phyloP scores from a whole-genome alignment of 37 sponge, comb jelly and placozoan genomes.

The Amphimedon queenslandica region DNA sequence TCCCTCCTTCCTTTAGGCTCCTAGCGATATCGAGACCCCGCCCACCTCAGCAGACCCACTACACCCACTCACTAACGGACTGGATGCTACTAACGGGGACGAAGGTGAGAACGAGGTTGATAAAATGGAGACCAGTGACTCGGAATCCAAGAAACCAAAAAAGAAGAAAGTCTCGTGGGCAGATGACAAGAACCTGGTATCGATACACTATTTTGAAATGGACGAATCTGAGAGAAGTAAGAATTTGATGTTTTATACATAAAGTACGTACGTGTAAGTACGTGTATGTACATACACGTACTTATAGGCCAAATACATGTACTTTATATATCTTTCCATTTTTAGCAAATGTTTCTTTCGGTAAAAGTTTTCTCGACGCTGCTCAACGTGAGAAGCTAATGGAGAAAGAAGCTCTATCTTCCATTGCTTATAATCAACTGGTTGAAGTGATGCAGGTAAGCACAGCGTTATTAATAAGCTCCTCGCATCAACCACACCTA shows the following conservation, averaged over 20 bases:
- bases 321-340: not conserved
- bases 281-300: no score
- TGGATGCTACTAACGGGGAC: not conserved
- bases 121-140: not conserved
- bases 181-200: conserved; percentile 25
- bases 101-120: conserved; percentile 1
- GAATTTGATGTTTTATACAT: not conserved
- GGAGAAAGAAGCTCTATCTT: conserved; percentile 62
- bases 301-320: no score
- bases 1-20: not conserved
- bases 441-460: conserved; percentile 57
- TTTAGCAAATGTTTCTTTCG: conserved; percentile 8
- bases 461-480: not conserved
- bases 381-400: conserved; percentile 66
- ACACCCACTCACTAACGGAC: not conserved
- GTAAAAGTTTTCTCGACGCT: conserved; percentile 63
- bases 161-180: conserved; percentile 84
- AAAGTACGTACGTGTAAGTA: no score
- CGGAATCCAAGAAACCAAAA: no score
- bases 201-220: conserved; percentile 65
- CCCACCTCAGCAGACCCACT: not conserved
- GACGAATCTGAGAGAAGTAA: conserved; percentile 83
- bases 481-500: conserved; percentile 8
- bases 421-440: conserved; percentile 52
- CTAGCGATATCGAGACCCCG: not conserved